Conservation (phyloP, 2,113 vertebrate species). For the Eudorcas thomsonii region DNA sequence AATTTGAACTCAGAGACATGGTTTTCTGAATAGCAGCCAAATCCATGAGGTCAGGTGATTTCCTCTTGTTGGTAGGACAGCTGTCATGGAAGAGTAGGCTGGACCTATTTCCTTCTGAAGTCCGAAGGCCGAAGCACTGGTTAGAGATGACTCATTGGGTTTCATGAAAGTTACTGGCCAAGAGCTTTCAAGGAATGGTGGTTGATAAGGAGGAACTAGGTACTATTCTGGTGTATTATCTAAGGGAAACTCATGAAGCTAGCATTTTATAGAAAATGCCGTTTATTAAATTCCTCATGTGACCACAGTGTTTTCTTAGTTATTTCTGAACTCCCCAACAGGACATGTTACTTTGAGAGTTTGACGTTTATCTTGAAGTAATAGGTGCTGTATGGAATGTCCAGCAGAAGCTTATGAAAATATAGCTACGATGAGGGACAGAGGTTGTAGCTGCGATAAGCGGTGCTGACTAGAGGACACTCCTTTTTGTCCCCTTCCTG, state of each 20-base stretch:
- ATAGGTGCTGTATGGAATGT: background rate
- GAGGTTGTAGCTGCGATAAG: background rate
- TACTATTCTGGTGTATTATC: slow-evolving; percentile 65
- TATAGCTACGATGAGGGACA: background rate
- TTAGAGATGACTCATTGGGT: slow-evolving; percentile 54
- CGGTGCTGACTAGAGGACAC: background rate
- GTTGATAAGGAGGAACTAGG: slow-evolving; percentile 55
- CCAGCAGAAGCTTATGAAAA: background rate
- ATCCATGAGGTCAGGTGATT: slow-evolving; percentile 34
- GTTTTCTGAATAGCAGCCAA: background rate
- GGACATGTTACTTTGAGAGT: background rate
- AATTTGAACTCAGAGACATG: background rate
- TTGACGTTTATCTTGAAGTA: slow-evolving; percentile 10
- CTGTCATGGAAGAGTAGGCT: background rate
- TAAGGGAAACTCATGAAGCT: slow-evolving; percentile 46
- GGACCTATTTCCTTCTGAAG: slow-evolving; percentile 35
- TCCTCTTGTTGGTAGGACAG: slow-evolving; percentile 11
- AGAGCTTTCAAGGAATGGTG: slow-evolving; percentile 66
- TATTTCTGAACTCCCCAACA: background rate
- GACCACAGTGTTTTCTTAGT: slow-evolving; percentile 5
- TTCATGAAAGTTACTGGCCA: slow-evolving; percentile 27
- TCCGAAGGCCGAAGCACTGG: background rate
- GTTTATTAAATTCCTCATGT: slow-evolving; percentile 22
- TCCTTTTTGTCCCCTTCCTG: background rate
- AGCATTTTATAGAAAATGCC: slow-evolving; percentile 18